A percentile compares a stretch with the other conserved stretches of the same genome.
Evolutionary conservation across 2,888 invertebrate genomes (phyloP).

Genomic region (Lepidocyrtinus sp.): DNA sequence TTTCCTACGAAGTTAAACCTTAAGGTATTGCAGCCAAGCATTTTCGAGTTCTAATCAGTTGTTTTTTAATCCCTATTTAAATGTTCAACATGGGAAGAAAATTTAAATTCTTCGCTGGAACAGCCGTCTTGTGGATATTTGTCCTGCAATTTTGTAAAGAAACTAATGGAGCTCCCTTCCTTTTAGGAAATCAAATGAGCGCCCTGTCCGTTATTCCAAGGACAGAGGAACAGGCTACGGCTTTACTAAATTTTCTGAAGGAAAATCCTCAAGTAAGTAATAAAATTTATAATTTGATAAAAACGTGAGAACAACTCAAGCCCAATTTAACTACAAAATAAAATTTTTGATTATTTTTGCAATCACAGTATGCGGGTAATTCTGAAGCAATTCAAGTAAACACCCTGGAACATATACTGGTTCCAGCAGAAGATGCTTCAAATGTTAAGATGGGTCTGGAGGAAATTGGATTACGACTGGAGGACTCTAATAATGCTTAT

Average conservation of each 20-base stretch:
- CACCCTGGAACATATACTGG: slow-evolving; percentile 27
- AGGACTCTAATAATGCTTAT: slow-evolving; percentile 11
- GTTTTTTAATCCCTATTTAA: too few relatives aligned
- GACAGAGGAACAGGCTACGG: slow-evolving; percentile 45
- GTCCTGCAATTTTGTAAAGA: neutral
- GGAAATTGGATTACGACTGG: slow-evolving; percentile 31
- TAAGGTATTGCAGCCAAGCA: too few relatives aligned
- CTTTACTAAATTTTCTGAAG: slow-evolving; percentile 34
- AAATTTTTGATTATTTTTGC: too few relatives aligned
- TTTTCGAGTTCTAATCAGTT: too few relatives aligned
- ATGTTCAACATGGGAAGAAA: too few relatives aligned
- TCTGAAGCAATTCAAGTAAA: slow-evolving; percentile 28
- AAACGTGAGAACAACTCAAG: too few relatives aligned
- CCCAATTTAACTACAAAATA: too few relatives aligned
- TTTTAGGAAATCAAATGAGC: slow-evolving; percentile 50
- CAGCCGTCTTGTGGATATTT: too few relatives aligned
- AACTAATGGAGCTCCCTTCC: slow-evolving; percentile 31
- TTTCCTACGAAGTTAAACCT: too few relatives aligned
- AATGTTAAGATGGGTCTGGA: slow-evolving; percentile 32
- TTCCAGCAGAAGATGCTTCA: slow-evolving; percentile 16
- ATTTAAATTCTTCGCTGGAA: too few relatives aligned
- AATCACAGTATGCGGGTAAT: slow-evolving; percentile 23
- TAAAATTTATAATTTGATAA: neutral
- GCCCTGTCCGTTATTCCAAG: slow-evolving; percentile 47
- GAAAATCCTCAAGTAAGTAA: slow-evolving; percentile 46